Evolutionary conservation across 2,797 vertebrate genomes (phyloP), one percentile per base, ranked within the genome.

Genomic region (Betta splendens): DNA sequence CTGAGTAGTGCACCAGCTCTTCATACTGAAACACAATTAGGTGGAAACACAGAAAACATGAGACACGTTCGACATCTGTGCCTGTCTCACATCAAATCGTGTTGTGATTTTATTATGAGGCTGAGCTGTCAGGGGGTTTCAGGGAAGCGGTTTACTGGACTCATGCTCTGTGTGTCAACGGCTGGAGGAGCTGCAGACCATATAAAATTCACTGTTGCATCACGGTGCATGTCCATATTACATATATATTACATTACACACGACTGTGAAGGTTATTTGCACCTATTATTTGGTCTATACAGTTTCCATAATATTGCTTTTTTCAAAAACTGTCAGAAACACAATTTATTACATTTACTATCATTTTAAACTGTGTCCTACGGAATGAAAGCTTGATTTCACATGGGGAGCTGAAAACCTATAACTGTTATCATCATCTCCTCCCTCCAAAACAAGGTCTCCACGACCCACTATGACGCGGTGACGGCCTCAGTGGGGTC

Each of bases 1-100:
- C 91, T 72, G 92, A 86, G 86, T 92, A 93, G 74, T 93, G 92
- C 85, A 92, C 75, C 90, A 93, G 81, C 66, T 93, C 91, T 89
- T 93, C 92, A 93, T 93, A 93, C 92, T 93, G 85, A 64, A 75
- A 86, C 73, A 72, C 46, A 68, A 78, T 79, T 64, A 84, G 53
- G 76, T 5, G n/a, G 56, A 71, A 61, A 61, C 31, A 83, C 52
- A 70, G 58, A 75, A 73, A 75, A 73, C 69, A 76, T 73, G 73
- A 89, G 79, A 79, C 53, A 51, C 39, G 17, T 66, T 56, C 15
- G 39, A 85, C 79, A 86, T 85, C 82, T 87, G 85, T 5, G 74
- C 65, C 56, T 25, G 49, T 54, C 61, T 16, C 51, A 72, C 82
- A 79, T 80, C 44, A 64, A 68, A 66, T 57, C 69, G 33, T n/a